Evolutionary conservation across 2,888 invertebrate species (phyloP).

Genomic region (Coleophora flavipennella): DNA sequence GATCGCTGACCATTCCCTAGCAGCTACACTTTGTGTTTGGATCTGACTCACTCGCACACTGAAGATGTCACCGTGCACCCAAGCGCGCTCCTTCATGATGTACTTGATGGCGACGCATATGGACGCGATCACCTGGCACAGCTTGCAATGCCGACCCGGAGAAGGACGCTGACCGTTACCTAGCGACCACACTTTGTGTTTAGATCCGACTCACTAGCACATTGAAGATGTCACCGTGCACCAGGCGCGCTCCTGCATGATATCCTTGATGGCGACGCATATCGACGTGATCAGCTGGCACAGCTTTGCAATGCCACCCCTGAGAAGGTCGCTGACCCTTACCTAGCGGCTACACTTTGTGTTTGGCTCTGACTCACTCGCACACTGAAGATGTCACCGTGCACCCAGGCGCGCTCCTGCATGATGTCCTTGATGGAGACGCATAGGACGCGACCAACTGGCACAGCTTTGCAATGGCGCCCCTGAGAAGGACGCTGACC

Average conservation of each 20-base stretch:
- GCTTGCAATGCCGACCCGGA: conserved; percentile 89
- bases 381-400: conserved; percentile 85
- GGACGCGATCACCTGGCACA: conserved; percentile 81
- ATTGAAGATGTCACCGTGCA: conserved; percentile 88
- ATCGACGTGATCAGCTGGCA: conserved; percentile 82
- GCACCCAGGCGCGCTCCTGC: conserved; percentile 95
- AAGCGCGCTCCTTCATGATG: conserved; percentile 91
- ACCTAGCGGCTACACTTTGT: too few relatives aligned
- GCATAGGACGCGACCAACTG: conserved; percentile 81
- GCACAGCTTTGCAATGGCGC: conserved; percentile 89
- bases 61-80: conserved; percentile 87
- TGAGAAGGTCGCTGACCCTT: conserved; percentile 87
- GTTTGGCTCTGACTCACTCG: conserved; percentile 34
- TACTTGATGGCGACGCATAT: conserved; percentile 94
- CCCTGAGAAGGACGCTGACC: conserved; percentile 89
- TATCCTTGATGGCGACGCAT: conserved; percentile 94
- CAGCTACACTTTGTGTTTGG: too few relatives aligned
- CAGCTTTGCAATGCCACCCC: conserved; percentile 90
- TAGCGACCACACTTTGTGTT: too few relatives aligned
- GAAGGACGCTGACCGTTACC: conserved; percentile 84
- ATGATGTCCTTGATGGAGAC: conserved; percentile 96
- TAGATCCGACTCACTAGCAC: conserved; percentile 41
- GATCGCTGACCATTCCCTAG: conserved; percentile 84
- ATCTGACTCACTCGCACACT: conserved; percentile 76
- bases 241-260: conserved; percentile 96